phyloP scores from a whole-genome alignment of 2,113 vertebrate genomes.

The Hepsetus odoe region DNA sequence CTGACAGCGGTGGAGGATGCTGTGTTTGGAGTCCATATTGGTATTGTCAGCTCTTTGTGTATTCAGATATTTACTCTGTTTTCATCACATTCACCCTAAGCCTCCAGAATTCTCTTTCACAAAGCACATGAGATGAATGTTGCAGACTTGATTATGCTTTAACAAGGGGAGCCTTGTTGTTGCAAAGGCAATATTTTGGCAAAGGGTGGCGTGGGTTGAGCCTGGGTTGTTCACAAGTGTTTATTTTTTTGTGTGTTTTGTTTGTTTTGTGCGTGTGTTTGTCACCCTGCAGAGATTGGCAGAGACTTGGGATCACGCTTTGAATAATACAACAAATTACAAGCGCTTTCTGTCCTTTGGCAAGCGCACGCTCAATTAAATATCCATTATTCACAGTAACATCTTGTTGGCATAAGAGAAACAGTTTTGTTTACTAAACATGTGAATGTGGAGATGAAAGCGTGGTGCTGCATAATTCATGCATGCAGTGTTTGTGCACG shows the following conservation, averaged over 20 bases:
- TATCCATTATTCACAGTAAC: slow-evolving; percentile 81
- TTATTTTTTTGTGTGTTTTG: slow-evolving; percentile 56
- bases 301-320: slow-evolving; percentile 17
- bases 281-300: slow-evolving; percentile 40
- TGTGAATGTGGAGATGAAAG: slow-evolving; percentile 66
- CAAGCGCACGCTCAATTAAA: slow-evolving; percentile 64
- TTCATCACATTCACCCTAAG: slow-evolving; percentile 17
- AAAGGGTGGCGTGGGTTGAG: slow-evolving; percentile 8
- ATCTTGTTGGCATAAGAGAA: slow-evolving; percentile 74
- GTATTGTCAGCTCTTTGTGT: slow-evolving; percentile 48
- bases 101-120: slow-evolving; percentile 57
- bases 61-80: slow-evolving; percentile 40
- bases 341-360: slow-evolving; percentile 55
- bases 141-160: slow-evolving; percentile 7
- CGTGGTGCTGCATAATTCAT: slow-evolving; percentile 75
- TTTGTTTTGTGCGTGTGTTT: slow-evolving; percentile 53
- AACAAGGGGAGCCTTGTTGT: slow-evolving; percentile 47
- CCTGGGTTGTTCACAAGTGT: slow-evolving; percentile 49
- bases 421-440: slow-evolving; percentile 82
- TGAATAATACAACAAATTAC: slow-evolving; percentile 77
- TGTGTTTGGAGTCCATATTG: slow-evolving; percentile 30
- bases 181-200: slow-evolving; percentile 50
- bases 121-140: slow-evolving; percentile 40
- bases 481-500: slow-evolving; percentile 56
- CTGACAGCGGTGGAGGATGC: slow-evolving; percentile 39